Evolutionary conservation across 2,113 vertebrate genomes (phyloP).

Genomic region (Chaetodon auriga): DNA sequence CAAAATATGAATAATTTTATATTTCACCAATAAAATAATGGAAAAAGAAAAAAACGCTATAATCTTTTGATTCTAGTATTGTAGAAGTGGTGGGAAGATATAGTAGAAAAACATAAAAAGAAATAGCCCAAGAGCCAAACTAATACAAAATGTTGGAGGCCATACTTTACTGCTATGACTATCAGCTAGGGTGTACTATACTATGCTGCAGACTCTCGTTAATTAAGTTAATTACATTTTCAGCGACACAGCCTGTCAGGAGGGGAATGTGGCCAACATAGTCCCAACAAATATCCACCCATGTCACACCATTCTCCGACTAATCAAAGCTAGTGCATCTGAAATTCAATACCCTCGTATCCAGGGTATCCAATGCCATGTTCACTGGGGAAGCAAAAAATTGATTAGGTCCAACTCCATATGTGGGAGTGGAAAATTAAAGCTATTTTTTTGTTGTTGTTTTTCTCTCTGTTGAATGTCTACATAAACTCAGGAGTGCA

Average conservation of each 20-base stretch:
- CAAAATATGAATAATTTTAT: background rate
- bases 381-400: conserved; percentile 57
- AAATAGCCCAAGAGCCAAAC: conserved; percentile 1
- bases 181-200: background rate
- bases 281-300: conserved; percentile 41
- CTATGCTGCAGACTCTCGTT: conserved; percentile 2
- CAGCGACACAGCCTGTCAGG: conserved; percentile 17
- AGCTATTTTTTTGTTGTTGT: conserved; percentile 50
- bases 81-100: conserved; percentile 3
- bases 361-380: conserved; percentile 36
- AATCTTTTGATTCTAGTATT: background rate
- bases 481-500: conserved; percentile 52
- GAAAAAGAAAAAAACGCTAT: background rate
- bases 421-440: conserved; percentile 59
- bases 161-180: conserved; percentile 8
- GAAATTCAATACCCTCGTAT: conserved; percentile 61
- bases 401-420: conserved; percentile 58
- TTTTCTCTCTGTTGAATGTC: conserved; percentile 48
- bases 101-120: conserved; percentile 21
- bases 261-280: conserved; percentile 30
- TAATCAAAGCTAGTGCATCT: conserved; percentile 57
- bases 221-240: conserved; percentile 48
- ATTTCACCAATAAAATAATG: background rate
- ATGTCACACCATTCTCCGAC: conserved; percentile 33
- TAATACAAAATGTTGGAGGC: background rate